A percentile compares a stretch with the other conserved stretches of the same genome.
Evolutionary conservation across 2,888 invertebrate genomes (phyloP).

Genomic region (Pristionchus fissidentatus): DNA sequence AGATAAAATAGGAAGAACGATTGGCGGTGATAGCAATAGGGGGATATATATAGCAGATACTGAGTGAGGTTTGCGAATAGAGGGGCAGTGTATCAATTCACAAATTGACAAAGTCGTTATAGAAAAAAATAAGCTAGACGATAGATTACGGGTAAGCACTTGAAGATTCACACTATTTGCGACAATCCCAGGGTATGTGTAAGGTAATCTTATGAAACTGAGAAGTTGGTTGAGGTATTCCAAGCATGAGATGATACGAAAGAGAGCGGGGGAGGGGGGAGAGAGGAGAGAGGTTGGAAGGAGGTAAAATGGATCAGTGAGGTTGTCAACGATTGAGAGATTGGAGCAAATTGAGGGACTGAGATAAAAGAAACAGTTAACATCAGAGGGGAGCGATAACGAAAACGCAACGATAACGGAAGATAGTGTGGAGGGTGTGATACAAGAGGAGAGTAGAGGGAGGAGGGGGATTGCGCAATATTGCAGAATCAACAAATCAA

Average conservation of each 20-base stretch:
- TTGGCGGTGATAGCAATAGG: background rate
- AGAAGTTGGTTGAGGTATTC: background rate
- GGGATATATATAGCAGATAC: background rate
- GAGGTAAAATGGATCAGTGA: background rate
- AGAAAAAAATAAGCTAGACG: background rate
- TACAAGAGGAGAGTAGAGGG: constrained; percentile 47
- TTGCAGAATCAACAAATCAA: constrained; percentile 36
- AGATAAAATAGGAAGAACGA: background rate
- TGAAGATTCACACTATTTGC: constrained; percentile 21
- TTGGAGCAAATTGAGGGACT: constrained; percentile 17
- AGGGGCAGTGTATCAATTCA: background rate
- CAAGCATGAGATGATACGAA: constrained; percentile 27
- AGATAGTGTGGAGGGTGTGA: constrained; percentile 40
- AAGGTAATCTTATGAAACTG: background rate
- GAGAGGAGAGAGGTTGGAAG: background rate
- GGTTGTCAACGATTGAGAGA: constrained; percentile 2
- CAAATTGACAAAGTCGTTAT: background rate
- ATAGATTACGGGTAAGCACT: constrained; percentile 22
- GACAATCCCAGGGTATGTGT: background rate
- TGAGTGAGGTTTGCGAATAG: background rate
- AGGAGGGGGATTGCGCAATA: constrained; percentile 4
- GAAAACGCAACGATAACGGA: constrained; percentile 33
- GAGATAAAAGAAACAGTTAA: background rate
- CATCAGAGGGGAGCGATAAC: background rate
- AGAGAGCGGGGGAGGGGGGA: background rate